Base-by-base conservation (phyloP, 2,113 vertebrate species). In the cattle (Bos taurus) region DNA sequence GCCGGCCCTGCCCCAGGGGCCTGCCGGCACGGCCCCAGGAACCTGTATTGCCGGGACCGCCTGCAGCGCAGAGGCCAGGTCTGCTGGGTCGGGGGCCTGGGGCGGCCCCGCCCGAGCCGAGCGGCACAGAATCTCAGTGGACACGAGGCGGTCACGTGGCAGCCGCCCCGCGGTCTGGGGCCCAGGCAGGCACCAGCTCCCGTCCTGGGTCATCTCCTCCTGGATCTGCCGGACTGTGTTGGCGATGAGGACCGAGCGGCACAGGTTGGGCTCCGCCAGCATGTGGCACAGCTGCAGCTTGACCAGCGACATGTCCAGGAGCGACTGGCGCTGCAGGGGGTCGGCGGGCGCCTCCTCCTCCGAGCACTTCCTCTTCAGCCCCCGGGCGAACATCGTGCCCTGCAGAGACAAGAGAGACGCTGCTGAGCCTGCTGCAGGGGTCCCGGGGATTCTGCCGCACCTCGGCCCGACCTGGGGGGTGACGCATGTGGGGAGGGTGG, bases 261-360 rank as follows among this genome's bases (percentile, higher is more conserved):
- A 99, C 82, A 99, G 99, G 98, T 99, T 99, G 64, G 99, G 99
- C 96, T 99, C 99, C 43, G 99, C 99, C 98, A 99, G 99, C 99
- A 99, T 99, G 99, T 99, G 99, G 98, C 99, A 99, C n/a, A 99
- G 99, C 98, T 99, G 99, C 95, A 99, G 99, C 98, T 99, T 99
- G 98, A 99, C 99, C 95, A 99, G 99, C 67, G 99, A 99, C 99
- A 99, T 99, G 98, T 99, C 99, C 95, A 99, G 98, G 60, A 99
- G 99, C 0, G 99, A 99, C 99, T 99, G 99, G 16, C 99, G 99
- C 99, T 99, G 99, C 80, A 99, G 99, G 93, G 99, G 99, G 95
- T 99, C 99, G 10, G 99, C 99, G n/a, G 99, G 97, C 92, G 99
- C 99, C 96, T 99, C 99, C 0, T 97, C 98, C 11, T 99, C 99